phyloP scores from a whole-genome alignment of 2,113 vertebrate genomes.

The Nyctibius bracteatus region DNA sequence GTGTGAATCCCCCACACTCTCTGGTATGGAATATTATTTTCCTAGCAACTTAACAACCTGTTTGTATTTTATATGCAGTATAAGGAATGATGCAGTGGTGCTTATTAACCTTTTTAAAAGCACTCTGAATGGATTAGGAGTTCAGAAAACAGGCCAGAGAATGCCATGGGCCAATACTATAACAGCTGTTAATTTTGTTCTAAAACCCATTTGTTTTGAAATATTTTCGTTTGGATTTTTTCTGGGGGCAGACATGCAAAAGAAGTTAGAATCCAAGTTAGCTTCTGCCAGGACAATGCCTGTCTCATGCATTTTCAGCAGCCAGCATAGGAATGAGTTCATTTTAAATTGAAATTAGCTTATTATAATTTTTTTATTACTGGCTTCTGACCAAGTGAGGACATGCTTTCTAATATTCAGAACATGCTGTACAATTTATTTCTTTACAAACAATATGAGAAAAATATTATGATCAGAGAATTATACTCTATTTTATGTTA shows the following conservation, averaged over 20 bases:
- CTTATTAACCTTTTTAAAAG: background rate
- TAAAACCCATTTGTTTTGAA: background rate
- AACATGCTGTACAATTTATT: background rate
- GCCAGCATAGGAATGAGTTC: conserved; percentile 4
- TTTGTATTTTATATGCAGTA: background rate
- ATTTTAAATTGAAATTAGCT: conserved; percentile 47
- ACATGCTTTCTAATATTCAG: background rate
- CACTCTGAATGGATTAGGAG: background rate
- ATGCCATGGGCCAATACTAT: background rate
- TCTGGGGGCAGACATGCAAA: background rate
- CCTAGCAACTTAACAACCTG: background rate
- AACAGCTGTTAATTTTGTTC: background rate
- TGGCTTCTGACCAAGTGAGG: background rate
- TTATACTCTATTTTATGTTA: background rate
- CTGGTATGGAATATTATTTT: background rate
- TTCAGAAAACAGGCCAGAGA: background rate
- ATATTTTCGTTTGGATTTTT: background rate
- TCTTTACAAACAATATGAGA: background rate
- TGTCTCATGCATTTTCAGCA: conserved; percentile 28
- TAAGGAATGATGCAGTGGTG: background rate
- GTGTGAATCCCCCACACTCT: fast-evolving
- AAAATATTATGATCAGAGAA: background rate
- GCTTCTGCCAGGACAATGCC: background rate
- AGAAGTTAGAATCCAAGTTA: background rate
- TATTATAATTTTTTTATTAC: background rate